Conservation (phyloP, 2,888 invertebrate genomes). For the Uropetala carovei region DNA sequence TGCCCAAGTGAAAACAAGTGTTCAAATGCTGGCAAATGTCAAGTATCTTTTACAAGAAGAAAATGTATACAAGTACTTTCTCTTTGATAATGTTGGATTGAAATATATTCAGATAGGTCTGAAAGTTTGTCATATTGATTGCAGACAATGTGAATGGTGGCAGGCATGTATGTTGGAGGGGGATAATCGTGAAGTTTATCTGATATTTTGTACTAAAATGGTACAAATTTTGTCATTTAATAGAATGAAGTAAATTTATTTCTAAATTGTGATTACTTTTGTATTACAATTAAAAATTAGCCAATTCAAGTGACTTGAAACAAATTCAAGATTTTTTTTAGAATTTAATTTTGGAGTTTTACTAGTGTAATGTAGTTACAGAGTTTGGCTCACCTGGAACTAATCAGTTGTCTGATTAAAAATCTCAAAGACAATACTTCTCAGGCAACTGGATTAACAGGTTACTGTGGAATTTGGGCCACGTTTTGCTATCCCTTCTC, state of each 20-base stretch:
- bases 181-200: constrained; percentile 22
- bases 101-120: constrained; percentile 42
- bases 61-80: constrained; percentile 58
- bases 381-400: not conserved
- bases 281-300: not conserved
- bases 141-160: constrained; percentile 83
- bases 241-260: not conserved
- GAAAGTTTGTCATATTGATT: constrained; percentile 72
- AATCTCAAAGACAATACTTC: constrained; percentile 24
- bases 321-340: constrained; percentile 20
- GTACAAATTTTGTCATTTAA: not conserved
- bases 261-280: not conserved
- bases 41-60: constrained; percentile 26
- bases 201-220: constrained; percentile 21
- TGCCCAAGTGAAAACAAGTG: constrained; percentile 31
- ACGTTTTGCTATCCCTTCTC: constrained; percentile 51
- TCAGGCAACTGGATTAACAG: constrained; percentile 45
- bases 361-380: constrained; percentile 31
- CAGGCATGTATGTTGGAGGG: constrained; percentile 69
- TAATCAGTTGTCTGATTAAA: constrained; percentile 18
- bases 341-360: constrained; percentile 49
- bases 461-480: constrained; percentile 23
- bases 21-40: constrained; percentile 49
- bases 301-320: not conserved
- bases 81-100: constrained; percentile 41